phyloP scores from a whole-genome alignment of 2,797 vertebrate genomes.

The Cyclopterus lumpus region DNA sequence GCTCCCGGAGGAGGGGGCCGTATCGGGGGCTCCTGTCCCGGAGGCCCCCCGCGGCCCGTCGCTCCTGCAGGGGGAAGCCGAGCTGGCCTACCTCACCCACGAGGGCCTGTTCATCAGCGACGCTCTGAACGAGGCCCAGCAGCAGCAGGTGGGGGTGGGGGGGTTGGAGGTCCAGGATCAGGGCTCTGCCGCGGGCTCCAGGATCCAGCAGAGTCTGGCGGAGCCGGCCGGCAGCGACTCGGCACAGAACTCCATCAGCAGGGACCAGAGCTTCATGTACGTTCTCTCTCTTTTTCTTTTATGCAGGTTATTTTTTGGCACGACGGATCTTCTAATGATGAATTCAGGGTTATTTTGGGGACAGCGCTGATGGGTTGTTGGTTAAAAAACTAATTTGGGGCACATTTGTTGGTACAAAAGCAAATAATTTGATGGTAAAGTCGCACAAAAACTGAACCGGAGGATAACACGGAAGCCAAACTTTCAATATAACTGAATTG shows the following conservation, averaged over 20 bases:
- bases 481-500: too few relatives aligned
- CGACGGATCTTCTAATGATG: too few relatives aligned
- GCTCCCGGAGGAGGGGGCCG: constrained; percentile 75
- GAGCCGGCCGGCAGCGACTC: constrained; percentile 87
- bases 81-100: constrained; percentile 95
- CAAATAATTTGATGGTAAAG: too few relatives aligned
- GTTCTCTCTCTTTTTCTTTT: not conserved
- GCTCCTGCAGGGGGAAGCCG: constrained; percentile 82
- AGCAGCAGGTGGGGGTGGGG: too few relatives aligned
- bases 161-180: constrained; percentile 70
- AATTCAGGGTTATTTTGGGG: too few relatives aligned
- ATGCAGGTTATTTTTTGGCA: too few relatives aligned
- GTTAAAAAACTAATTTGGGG: too few relatives aligned
- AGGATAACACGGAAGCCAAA: too few relatives aligned
- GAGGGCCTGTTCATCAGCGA: constrained; percentile 98
- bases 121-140: constrained; percentile 85
- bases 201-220: constrained; percentile 45
- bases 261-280: constrained; percentile 89
- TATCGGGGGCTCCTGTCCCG: constrained; percentile 54
- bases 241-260: constrained; percentile 87
- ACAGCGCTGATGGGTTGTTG: too few relatives aligned
- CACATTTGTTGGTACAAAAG: too few relatives aligned
- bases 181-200: constrained; percentile 10
- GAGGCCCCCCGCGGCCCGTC: constrained; percentile 33
- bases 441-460: too few relatives aligned